Evolutionary conservation across 2,797 vertebrate genomes (phyloP).

Genomic region (Simalia tracyae): DNA sequence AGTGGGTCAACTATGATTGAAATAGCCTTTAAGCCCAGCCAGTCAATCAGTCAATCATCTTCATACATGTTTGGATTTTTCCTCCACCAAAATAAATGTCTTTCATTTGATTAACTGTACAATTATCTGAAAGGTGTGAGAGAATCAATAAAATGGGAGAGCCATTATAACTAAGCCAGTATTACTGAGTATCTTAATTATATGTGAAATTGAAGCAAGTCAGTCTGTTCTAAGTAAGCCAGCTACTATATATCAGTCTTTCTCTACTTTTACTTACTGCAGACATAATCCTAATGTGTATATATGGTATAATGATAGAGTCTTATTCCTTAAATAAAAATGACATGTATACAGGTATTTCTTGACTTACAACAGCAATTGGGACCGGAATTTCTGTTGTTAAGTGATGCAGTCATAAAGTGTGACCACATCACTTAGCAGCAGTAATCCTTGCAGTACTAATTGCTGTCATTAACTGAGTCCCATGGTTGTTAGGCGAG

Average conservation of each 20-base stretch:
- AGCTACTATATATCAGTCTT: conserved; percentile 1
- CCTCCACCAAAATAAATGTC: no score
- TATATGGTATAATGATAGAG: background rate
- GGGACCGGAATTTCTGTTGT: background rate
- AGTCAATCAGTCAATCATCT: no score
- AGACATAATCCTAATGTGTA: background rate
- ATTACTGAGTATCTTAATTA: background rate
- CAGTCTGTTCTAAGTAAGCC: conserved; percentile 2
- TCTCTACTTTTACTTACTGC: background rate
- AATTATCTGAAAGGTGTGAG: background rate
- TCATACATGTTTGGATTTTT: no score
- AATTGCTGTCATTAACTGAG: background rate
- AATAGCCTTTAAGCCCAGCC: no score
- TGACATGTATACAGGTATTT: background rate
- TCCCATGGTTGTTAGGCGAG: background rate
- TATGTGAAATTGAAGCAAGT: background rate
- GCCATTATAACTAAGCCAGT: background rate
- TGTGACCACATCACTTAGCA: background rate
- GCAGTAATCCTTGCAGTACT: background rate
- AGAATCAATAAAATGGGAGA: background rate
- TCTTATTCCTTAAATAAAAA: background rate
- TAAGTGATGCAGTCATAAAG: background rate
- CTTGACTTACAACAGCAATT: background rate
- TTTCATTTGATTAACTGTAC: background rate
- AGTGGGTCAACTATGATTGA: no score